Evolutionary conservation across 2,888 invertebrate genomes (phyloP).

Genomic region (Tethea ocularis): DNA sequence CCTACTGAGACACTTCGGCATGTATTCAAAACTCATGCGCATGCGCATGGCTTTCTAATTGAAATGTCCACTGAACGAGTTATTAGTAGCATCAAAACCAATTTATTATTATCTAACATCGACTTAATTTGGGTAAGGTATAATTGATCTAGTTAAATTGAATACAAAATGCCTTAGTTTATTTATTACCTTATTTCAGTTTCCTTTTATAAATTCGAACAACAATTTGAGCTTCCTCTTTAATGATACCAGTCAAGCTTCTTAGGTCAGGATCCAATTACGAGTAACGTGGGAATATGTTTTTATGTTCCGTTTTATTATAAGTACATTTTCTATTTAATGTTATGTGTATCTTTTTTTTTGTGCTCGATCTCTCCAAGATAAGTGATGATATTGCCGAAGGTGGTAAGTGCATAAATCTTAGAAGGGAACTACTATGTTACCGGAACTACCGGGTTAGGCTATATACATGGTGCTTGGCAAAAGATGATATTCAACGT

Average conservation of each 20-base stretch:
- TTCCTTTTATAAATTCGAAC: background rate
- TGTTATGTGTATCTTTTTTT: too few relatives aligned
- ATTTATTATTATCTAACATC: background rate
- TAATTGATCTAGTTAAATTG: background rate
- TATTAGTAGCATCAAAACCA: slow-evolving; percentile 27
- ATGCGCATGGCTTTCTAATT: slow-evolving; percentile 65
- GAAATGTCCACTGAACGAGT: slow-evolving; percentile 33
- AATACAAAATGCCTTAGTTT: background rate
- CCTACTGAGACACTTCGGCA: slow-evolving; percentile 59
- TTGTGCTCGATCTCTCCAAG: too few relatives aligned
- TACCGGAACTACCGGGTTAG: too few relatives aligned
- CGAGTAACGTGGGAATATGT: background rate
- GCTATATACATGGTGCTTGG: too few relatives aligned
- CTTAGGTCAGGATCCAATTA: background rate
- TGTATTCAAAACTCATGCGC: slow-evolving; percentile 61
- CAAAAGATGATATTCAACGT: too few relatives aligned
- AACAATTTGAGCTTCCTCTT: background rate
- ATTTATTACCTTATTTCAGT: background rate
- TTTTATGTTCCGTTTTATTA: background rate
- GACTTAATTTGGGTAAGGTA: background rate
- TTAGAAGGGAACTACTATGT: too few relatives aligned
- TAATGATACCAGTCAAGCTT: background rate
- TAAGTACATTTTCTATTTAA: background rate
- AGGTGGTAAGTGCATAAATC: too few relatives aligned
- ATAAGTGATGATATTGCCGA: too few relatives aligned